These are phyloP conservation scores for Ctenoplectra terminalis DNA, from an alignment of 1,140 invertebrate genomes.

Conservation along the genomic window DNA sequence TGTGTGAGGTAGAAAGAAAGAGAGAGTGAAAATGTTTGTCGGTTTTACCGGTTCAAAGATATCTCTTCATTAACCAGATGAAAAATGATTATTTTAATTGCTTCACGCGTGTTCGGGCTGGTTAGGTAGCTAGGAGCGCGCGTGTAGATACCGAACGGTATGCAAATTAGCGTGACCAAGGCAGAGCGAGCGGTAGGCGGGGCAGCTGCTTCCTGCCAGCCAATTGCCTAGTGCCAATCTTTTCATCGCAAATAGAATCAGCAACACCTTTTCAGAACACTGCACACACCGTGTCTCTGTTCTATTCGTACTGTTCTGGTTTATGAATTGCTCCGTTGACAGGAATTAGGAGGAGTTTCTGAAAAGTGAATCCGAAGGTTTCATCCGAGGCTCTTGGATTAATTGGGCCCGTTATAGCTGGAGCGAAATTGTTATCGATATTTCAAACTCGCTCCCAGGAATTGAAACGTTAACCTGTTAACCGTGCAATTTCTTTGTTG, in stretches of 20 bases:
- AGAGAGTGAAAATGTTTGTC: background rate
- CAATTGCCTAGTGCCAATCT: slow-evolving; percentile 52
- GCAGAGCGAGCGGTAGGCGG: slow-evolving; percentile 35
- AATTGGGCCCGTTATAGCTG: background rate
- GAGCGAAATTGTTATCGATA: background rate
- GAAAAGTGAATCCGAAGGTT: too few relatives aligned
- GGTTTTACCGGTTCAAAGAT: background rate
- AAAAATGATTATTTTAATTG: slow-evolving; percentile 26
- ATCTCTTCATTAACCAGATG: background rate
- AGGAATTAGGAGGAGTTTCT: background rate
- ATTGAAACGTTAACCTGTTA: too few relatives aligned
- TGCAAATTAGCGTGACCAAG: slow-evolving; percentile 56
- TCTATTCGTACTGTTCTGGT: background rate
- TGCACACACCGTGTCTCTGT: background rate
- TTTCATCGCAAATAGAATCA: slow-evolving; percentile 45
- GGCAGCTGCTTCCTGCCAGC: slow-evolving; percentile 49
- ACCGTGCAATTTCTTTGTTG: too few relatives aligned
- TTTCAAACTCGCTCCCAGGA: background rate
- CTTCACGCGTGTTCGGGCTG: background rate
- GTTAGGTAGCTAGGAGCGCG: background rate
- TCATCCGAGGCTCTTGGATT: background rate
- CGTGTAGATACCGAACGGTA: slow-evolving; percentile 14
- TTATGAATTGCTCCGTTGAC: slow-evolving; percentile 5
- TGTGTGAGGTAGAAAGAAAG: too few relatives aligned
- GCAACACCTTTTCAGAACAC: slow-evolving; percentile 40